A percentile compares a stretch with the other conserved stretches of the same genome.
phyloP scores from a whole-genome alignment of 2,113 vertebrate species.

The Serilophus lunatus region DNA sequence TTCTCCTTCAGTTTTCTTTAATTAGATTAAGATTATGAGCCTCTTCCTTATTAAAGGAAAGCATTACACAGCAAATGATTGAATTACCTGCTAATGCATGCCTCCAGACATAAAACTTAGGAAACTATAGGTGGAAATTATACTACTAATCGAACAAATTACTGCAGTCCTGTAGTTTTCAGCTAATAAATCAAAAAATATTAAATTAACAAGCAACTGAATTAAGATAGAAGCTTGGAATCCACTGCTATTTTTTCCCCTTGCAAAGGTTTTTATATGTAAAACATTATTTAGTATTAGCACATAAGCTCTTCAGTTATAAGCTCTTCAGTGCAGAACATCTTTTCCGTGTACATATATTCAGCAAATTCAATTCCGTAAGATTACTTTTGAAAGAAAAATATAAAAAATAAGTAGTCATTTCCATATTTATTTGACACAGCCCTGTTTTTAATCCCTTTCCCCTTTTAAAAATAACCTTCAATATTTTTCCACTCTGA shows the following conservation, averaged over 20 bases:
- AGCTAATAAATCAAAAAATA: not conserved
- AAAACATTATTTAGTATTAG: not conserved
- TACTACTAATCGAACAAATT: slow-evolving; percentile 17
- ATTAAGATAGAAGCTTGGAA: not conserved
- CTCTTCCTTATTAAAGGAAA: slow-evolving; percentile 34
- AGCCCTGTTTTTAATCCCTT: not conserved
- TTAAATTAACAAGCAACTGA: slow-evolving; percentile 8
- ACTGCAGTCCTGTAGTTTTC: not conserved
- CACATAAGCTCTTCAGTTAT: not conserved
- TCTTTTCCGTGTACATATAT: not conserved
- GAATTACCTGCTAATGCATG: not conserved
- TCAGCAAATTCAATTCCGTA: not conserved
- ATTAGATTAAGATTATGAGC: slow-evolving; percentile 12
- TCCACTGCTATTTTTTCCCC: not conserved
- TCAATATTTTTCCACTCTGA: not conserved
- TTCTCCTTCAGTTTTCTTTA: not conserved
- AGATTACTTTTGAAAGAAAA: not conserved
- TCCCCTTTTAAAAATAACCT: not conserved
- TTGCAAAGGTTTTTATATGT: not conserved
- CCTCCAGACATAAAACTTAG: not conserved
- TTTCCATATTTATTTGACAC: not conserved
- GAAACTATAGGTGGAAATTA: slow-evolving; percentile 23
- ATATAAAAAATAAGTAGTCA: not conserved
- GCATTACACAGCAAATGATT: not conserved
- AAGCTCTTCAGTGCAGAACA: not conserved